These are phyloP conservation scores for Camelus dromedarius DNA, from an alignment of 2,113 vertebrate genomes.

Conservation along the genomic window DNA sequence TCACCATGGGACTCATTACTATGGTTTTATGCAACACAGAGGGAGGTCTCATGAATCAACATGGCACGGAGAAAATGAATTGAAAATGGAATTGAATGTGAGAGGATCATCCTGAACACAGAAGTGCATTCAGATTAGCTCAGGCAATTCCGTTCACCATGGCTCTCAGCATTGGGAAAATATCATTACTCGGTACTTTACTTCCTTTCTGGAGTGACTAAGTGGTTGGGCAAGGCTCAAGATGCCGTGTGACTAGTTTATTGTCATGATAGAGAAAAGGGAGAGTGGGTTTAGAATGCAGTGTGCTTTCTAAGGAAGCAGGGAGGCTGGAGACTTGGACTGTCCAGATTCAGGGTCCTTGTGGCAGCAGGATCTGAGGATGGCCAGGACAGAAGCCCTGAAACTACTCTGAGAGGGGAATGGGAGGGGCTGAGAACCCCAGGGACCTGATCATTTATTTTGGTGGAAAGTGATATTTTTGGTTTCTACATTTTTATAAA, in stretches of 20 bases:
- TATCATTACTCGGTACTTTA: not conserved
- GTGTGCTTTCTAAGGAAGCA: not conserved
- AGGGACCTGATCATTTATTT: not conserved
- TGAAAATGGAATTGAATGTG: slow-evolving; percentile 55
- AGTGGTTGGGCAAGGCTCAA: not conserved
- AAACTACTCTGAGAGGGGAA: not conserved
- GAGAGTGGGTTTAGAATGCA: not conserved
- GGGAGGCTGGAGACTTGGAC: not conserved
- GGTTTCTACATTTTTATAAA: not conserved
- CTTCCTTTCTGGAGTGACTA: not conserved
- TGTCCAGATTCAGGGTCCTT: not conserved
- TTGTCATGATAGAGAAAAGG: not conserved
- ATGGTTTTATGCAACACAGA: not conserved
- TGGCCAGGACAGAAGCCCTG: not conserved
- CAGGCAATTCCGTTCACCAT: not conserved
- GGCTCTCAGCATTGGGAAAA: not conserved
- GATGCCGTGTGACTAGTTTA: not conserved
- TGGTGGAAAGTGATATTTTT: not conserved
- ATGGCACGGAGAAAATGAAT: slow-evolving; percentile 11
- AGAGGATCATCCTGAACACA: slow-evolving; percentile 10
- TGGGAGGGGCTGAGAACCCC: too few species aligned
- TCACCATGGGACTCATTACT: not conserved
- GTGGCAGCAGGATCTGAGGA: not conserved
- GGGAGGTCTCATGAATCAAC: slow-evolving; percentile 11
- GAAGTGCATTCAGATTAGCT: not conserved